Percentiles rank a stretch among this genome's conserved stretches.
Conservation (phyloP, 2,113 vertebrate genomes). For the Albula glossodonta region DNA sequence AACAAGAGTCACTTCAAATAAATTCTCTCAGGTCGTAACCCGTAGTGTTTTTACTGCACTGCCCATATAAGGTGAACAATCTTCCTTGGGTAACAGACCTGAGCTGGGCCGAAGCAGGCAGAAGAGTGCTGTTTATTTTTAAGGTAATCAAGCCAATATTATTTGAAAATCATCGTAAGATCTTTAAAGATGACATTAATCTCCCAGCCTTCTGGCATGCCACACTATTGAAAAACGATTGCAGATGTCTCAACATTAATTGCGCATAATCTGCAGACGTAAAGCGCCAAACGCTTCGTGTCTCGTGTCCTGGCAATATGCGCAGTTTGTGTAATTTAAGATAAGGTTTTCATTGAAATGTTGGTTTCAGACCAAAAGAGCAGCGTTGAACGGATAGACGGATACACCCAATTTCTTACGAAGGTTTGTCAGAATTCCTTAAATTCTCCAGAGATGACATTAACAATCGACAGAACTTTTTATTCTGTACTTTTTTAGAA, state of each 20-base stretch:
- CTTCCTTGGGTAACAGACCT: slow-evolving; percentile 51
- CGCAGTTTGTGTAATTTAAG: slow-evolving; percentile 77
- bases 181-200: slow-evolving; percentile 55
- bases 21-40: slow-evolving; percentile 64
- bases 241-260: slow-evolving; percentile 73
- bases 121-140: slow-evolving; percentile 61
- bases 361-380: background rate
- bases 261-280: slow-evolving; percentile 68
- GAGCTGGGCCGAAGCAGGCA: slow-evolving; percentile 44
- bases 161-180: slow-evolving; percentile 55
- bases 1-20: slow-evolving; percentile 58
- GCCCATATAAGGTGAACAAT: slow-evolving; percentile 68
- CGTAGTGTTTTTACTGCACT: slow-evolving; percentile 60
- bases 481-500: background rate
- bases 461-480: background rate
- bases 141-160: slow-evolving; percentile 62
- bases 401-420: background rate
- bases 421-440: background rate
- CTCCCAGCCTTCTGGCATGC: slow-evolving; percentile 60
- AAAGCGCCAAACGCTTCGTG: slow-evolving; percentile 39
- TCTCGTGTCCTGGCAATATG: slow-evolving; percentile 42
- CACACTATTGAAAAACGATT: slow-evolving; percentile 62
- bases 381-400: background rate
- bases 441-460: background rate
- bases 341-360: slow-evolving; percentile 56